Conservation (phyloP, 2,113 vertebrate genomes). For the Malaclemys terrapin region DNA sequence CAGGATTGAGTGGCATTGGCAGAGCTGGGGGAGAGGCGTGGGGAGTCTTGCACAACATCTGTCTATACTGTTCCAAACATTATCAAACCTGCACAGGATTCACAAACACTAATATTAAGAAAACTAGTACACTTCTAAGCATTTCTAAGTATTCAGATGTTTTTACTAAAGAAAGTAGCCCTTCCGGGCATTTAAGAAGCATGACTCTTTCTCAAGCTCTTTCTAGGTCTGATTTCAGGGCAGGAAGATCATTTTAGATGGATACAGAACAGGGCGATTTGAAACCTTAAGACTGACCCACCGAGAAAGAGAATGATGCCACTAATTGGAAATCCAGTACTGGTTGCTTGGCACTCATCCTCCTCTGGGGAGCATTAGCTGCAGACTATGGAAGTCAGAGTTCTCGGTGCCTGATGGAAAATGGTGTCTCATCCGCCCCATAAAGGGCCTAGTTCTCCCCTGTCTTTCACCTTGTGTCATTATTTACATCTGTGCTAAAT, state of each 20-base stretch:
- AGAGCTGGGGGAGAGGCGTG: background rate
- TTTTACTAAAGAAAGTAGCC: background rate
- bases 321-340: background rate
- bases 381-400: background rate
- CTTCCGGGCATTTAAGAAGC: background rate
- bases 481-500: background rate
- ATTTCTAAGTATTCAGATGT: too few species aligned
- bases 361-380: background rate
- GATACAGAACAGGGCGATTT: background rate
- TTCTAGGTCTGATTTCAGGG: background rate
- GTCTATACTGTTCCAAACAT: background rate
- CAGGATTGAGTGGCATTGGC: background rate
- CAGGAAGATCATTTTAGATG: background rate
- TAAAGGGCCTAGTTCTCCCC: background rate
- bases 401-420: background rate
- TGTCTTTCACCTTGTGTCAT: background rate
- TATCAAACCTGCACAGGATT: background rate
- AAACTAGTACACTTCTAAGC: background rate
- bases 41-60: background rate
- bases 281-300: background rate
- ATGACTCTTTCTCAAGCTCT: background rate
- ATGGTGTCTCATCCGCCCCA: background rate
- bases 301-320: background rate
- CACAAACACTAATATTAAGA: fast-evolving
- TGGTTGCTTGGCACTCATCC: background rate